Conservation (phyloP, 2,888 invertebrate species). For the Drosophila lutescens region DNA sequence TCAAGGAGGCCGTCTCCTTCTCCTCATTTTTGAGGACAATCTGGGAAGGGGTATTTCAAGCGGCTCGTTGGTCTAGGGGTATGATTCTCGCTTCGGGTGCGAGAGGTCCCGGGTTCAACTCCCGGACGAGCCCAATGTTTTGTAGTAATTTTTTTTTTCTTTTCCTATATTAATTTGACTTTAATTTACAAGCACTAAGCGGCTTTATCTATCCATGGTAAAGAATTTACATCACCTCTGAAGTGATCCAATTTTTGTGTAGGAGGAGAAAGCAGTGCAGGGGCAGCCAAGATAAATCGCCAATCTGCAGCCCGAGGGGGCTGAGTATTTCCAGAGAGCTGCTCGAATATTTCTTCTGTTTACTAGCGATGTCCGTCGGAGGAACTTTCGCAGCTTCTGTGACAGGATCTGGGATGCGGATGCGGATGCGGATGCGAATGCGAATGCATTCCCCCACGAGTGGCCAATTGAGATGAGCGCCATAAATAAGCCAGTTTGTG, state of each 20-base stretch:
- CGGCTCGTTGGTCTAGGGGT: slow-evolving; percentile 84
- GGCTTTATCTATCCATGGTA: not conserved
- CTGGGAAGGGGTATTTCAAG: slow-evolving; percentile 30
- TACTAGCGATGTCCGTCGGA: not conserved
- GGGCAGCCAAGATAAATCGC: not conserved
- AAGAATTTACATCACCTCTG: not conserved
- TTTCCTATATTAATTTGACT: not conserved
- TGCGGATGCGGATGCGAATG: not conserved
- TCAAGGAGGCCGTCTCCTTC: too few relatives aligned
- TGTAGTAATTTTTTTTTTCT: too few relatives aligned
- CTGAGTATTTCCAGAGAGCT: not conserved
- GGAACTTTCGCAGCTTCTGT: slow-evolving; percentile 1
- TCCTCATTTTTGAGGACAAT: too few relatives aligned
- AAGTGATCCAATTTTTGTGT: not conserved
- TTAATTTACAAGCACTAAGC: not conserved
- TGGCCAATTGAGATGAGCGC: slow-evolving; percentile 54
- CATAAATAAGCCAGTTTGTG: slow-evolving; percentile 65
- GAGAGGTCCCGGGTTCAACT: slow-evolving; percentile 82
- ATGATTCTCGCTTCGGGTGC: slow-evolving; percentile 84
- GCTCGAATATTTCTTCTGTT: slow-evolving; percentile 3
- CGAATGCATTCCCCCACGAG: slow-evolving; percentile 10
- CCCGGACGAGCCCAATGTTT: slow-evolving; percentile 41
- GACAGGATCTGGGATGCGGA: not conserved
- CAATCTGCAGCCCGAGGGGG: not conserved
- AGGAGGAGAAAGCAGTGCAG: not conserved